Evolutionary conservation across 2,888 invertebrate species (phyloP).

Genomic region (Tetranychus truncatus): DNA sequence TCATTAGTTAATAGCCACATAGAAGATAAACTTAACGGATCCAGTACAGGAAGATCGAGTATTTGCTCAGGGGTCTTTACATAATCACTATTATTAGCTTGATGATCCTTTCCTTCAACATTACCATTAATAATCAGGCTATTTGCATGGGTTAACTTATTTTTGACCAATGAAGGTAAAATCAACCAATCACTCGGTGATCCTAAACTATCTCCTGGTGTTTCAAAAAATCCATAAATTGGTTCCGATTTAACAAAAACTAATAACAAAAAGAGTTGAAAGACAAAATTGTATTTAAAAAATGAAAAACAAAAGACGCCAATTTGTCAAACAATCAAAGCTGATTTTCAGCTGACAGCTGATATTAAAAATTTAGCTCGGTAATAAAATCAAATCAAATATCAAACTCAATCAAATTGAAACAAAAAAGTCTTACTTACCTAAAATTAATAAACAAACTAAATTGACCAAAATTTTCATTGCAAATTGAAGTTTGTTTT

Average conservation of each 20-base stretch:
- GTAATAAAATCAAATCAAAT: too few species aligned
- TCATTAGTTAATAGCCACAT: slow-evolving; percentile 1
- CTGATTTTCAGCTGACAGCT: too few species aligned
- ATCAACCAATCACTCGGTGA: background rate
- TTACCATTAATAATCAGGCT: background rate
- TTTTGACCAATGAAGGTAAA: background rate
- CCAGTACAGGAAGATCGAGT: background rate
- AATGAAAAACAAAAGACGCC: background rate
- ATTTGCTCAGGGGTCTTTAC: background rate
- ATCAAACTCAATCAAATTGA: too few species aligned
- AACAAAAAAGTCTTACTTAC: too few species aligned
- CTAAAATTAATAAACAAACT: too few species aligned
- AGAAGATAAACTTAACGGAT: slow-evolving; percentile 2
- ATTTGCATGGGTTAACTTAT: background rate
- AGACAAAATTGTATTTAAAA: background rate
- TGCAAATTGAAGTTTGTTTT: too few species aligned
- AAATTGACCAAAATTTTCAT: too few species aligned
- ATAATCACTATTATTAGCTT: background rate
- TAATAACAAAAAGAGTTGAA: background rate
- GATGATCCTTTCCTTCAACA: background rate
- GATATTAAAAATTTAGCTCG: too few species aligned
- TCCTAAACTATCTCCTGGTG: background rate
- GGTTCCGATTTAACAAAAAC: background rate
- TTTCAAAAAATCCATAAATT: background rate
- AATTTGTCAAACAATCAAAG: too few species aligned